Evolutionary conservation across 2,113 vertebrate genomes (phyloP), one percentile per base, ranked within the genome.

Genomic region (Falco punctatus): DNA sequence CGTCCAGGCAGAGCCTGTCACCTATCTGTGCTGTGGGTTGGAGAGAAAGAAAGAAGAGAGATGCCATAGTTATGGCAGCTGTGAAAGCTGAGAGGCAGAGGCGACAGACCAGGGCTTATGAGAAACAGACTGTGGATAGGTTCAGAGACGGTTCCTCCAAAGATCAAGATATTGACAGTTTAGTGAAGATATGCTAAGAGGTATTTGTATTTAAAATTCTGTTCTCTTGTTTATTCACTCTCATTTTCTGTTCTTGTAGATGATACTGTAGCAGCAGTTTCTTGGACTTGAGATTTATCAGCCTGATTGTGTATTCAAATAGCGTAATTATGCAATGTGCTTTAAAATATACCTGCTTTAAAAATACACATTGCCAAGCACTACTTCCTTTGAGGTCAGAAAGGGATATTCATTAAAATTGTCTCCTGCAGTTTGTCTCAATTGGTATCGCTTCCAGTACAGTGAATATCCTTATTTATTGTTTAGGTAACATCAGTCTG

Each of bases 391-490:
- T 73, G 78, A 89, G 79, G 33, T 78, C 84, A 90, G 81, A 90
- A 92, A 85, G 21, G 59, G 52, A 73, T 94, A 40, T 38, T 91
- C 67, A 74, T 94, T 97, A 92, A 91, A 86, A 86, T 54, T 81
- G 26, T 77, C 44, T 81, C 89, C 79, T 82, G 66, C 35, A 40
- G 73, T 89, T 96, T 94, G 65, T 88, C 55, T 88, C 49, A 65
- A 30, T 83, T 0, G 4, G 6, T 81, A 54, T 65, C 9, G 9
- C 55, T 86, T 86, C 79, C 42, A 94, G 69, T 30, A 19, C 11
- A n/a, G 23, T 79, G 81, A 80, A 62, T 74, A 20, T 79, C 62
- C 64, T 94, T 94, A 88, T 86, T 95, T 95, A 90, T 96, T 96
- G 89, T 92, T 96, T 92, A 92, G 88, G 42, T 87, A 96, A 92